phyloP scores from a whole-genome alignment of 2,797 vertebrate species.

The Pempheris klunzingeri region DNA sequence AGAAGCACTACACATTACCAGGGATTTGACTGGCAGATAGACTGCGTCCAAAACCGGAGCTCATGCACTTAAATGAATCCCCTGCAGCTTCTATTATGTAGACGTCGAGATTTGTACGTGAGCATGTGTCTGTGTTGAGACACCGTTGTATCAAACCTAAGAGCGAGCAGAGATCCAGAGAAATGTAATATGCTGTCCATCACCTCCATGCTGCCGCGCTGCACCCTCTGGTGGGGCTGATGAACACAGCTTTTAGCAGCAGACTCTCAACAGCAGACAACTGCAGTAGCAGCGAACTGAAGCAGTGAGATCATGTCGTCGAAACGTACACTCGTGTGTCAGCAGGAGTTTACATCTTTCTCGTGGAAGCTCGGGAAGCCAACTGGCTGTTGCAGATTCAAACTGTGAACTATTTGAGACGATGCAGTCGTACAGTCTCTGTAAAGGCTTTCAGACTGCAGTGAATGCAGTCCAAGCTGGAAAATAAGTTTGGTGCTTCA shows the following conservation, averaged over 20 bases:
- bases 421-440: not conserved
- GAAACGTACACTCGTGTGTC: not conserved
- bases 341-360: slow-evolving; percentile 7
- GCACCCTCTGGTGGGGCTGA: slow-evolving; percentile 82
- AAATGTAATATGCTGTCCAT: slow-evolving; percentile 32
- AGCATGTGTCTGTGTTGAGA: slow-evolving; percentile 2
- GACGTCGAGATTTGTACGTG: not conserved
- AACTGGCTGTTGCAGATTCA: slow-evolving; percentile 2
- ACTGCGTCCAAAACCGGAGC: not conserved
- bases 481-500: not conserved
- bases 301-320: slow-evolving; percentile 35
- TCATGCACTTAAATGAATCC: slow-evolving; percentile 5
- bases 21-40: slow-evolving; percentile 22
- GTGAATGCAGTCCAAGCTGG: not conserved
- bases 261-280: slow-evolving; percentile 19
- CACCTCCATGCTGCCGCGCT: slow-evolving; percentile 62
- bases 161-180: slow-evolving; percentile 34
- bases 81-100: not conserved
- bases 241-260: slow-evolving; percentile 55
- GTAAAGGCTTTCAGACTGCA: not conserved
- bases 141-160: slow-evolving; percentile 5
- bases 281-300: slow-evolving; percentile 21
- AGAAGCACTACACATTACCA: slow-evolving; percentile 55
- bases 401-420: not conserved
- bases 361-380: not conserved